A percentile compares a stretch with the other conserved stretches of the same genome.
Evolutionary conservation across 1,140 invertebrate species (phyloP).

Genomic region (Halesus radiatus): DNA sequence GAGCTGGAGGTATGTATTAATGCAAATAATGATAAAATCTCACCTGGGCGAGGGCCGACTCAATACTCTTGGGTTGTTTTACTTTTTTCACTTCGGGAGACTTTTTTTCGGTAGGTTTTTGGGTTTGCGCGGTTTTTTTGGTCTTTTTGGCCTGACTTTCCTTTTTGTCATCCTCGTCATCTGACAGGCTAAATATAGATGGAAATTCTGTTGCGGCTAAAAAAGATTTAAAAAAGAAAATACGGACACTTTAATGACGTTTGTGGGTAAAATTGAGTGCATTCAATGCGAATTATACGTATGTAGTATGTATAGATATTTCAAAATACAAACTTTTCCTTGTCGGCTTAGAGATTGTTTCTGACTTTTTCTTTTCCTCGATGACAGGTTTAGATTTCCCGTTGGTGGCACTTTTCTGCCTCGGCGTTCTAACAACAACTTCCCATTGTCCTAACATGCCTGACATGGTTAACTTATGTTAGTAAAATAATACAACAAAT

Average conservation of each 20-base stretch:
- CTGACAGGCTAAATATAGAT: conserved; percentile 28
- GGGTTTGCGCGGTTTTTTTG: conserved; percentile 66
- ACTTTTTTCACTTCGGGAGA: conserved; percentile 69
- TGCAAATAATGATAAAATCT: conserved; percentile 36
- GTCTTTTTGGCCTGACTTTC: conserved; percentile 67
- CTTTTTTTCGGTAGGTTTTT: conserved; percentile 69
- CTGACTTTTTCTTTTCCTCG: conserved; percentile 72
- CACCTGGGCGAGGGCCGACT: conserved; percentile 76
- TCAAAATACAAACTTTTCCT: conserved; percentile 42
- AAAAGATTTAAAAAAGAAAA: conserved; percentile 59
- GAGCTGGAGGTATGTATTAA: too few species aligned
- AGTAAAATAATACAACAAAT: conserved; percentile 29
- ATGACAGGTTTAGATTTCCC: conserved; percentile 73
- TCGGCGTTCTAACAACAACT: conserved; percentile 81
- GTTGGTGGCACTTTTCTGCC: conserved; percentile 75
- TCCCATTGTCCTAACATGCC: conserved; percentile 84
- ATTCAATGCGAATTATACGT: too few species aligned
- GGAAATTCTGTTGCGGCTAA: conserved; percentile 19
- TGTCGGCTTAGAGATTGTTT: conserved; percentile 65
- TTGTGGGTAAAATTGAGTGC: too few species aligned
- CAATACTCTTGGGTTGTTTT: conserved; percentile 77
- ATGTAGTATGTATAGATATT: not conserved
- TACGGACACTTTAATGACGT: conserved; percentile 43
- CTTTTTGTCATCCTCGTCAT: conserved; percentile 57
- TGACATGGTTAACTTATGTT: conserved; percentile 68